A percentile compares a stretch with the other conserved stretches of the same genome.
Evolutionary conservation across 2,113 vertebrate genomes (phyloP).

Genomic region (Progne subis): DNA sequence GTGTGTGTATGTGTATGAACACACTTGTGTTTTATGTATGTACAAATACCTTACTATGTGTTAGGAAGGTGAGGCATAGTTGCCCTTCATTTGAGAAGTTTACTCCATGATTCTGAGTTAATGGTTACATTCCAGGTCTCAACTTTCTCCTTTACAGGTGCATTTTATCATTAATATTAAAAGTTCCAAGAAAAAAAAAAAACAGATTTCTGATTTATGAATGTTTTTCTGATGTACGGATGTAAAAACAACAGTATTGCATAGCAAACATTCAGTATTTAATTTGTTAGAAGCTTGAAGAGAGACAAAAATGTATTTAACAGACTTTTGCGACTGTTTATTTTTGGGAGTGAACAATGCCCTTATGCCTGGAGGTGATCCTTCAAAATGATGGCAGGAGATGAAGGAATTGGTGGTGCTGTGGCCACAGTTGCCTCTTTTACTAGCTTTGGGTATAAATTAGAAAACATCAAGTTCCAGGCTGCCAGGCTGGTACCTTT

Average conservation of each 20-base stretch:
- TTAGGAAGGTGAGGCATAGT: not conserved
- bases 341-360: not conserved
- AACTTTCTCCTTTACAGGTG: not conserved
- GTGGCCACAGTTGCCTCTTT: not conserved
- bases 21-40: not conserved
- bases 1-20: not conserved
- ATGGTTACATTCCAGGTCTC: not conserved
- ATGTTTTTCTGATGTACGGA: not conserved
- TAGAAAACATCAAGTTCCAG: constrained; percentile 1
- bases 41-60: rapidly evolving
- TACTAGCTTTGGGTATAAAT: constrained; percentile 33
- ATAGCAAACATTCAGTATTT: not conserved
- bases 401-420: not conserved
- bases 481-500: constrained; percentile 9
- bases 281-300: not conserved
- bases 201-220: not conserved
- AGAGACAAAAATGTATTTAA: not conserved
- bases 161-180: not conserved
- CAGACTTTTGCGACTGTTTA: not conserved
- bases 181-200: not conserved
- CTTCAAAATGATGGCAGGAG: constrained; percentile 7
- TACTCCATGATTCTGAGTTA: not conserved
- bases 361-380: constrained; percentile 17
- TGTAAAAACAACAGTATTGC: not conserved
- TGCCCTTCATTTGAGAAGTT: not conserved